Conservation (phyloP, 2,888 invertebrate species). For the Dicycla oo region DNA sequence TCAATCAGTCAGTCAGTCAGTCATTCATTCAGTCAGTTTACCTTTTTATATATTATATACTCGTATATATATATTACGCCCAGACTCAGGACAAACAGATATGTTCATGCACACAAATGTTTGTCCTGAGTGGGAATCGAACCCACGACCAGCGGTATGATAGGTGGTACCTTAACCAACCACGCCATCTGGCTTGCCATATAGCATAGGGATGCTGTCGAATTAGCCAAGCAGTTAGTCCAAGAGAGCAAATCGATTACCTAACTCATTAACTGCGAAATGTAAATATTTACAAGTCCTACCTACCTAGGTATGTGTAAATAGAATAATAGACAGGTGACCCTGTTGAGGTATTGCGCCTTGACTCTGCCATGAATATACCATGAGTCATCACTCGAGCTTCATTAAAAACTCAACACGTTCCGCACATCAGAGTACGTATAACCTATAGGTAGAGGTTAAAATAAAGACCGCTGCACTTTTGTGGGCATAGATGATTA, state of each 20-base stretch:
- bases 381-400: conserved; percentile 23
- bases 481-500: neutral
- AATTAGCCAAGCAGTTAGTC: neutral
- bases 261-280: neutral
- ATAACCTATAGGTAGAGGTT: no score
- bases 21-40: no score
- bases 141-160: no score
- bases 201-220: neutral
- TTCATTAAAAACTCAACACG: conserved; percentile 53
- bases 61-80: no score
- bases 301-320: neutral
- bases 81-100: no score
- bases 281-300: neutral
- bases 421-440: conserved; percentile 12
- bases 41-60: no score
- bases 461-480: neutral
- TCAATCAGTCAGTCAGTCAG: no score
- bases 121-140: no score
- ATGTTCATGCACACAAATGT: no score
- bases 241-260: neutral
- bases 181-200: no score
- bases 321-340: conserved; percentile 16
- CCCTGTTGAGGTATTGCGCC: conserved; percentile 10
- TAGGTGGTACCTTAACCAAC: no score
- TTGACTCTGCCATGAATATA: conserved; percentile 32